Percentiles rank a stretch among this genome's conserved stretches.
Evolutionary conservation across 2,113 vertebrate species (phyloP).

Genomic region (Chaetorhynchus papuensis): DNA sequence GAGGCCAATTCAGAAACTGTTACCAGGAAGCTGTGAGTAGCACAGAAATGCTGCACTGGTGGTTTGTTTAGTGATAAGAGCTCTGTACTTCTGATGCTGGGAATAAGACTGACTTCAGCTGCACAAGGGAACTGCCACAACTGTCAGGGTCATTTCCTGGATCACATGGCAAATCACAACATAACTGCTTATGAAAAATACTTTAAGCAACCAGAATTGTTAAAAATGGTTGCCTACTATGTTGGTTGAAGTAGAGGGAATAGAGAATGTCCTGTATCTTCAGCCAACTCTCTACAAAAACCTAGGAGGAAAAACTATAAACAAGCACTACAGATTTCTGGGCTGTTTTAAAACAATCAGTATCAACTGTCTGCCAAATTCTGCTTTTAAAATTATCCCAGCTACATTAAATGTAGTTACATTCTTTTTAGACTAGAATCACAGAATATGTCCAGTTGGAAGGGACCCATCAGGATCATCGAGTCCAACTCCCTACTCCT

Average conservation of each 20-base stretch:
- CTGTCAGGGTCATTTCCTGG: not conserved
- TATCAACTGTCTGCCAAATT: not conserved
- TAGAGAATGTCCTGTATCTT: not conserved
- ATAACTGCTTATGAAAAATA: not conserved
- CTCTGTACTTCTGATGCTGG: not conserved
- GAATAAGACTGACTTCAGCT: not conserved
- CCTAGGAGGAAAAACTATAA: not conserved
- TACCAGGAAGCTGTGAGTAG: not conserved
- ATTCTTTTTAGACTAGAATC: not conserved
- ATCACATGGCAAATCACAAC: not conserved
- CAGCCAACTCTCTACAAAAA: not conserved
- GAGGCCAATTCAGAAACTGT: not conserved
- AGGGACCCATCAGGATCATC: not conserved
- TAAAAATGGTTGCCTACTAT: not conserved
- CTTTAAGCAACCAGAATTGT: not conserved
- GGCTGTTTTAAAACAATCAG: not conserved
- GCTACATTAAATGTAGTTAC: not conserved
- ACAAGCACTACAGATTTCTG: not conserved
- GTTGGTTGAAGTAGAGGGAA: not conserved
- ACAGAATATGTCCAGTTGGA: not conserved
- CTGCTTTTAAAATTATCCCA: not conserved
- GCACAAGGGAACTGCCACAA: not conserved
- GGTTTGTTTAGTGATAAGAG: fast-evolving
- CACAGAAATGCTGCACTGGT: not conserved
- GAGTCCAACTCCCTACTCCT: not conserved